A percentile compares a stretch with the other conserved stretches of the same genome.
phyloP scores from a whole-genome alignment of 1,140 invertebrate genomes.

The Pachyrhynchus sulphureomaculatus region DNA sequence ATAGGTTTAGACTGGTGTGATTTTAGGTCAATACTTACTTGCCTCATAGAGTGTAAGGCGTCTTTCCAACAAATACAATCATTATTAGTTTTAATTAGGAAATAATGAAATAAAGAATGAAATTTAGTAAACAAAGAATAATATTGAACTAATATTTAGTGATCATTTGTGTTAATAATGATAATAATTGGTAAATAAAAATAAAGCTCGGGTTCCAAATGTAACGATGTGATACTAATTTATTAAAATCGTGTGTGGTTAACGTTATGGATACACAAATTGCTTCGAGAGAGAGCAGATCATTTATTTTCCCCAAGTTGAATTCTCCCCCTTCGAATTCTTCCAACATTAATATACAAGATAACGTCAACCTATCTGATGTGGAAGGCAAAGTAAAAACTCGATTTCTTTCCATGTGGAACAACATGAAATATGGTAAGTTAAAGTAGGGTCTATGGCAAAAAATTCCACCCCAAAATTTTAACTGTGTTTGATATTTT shows the following conservation, averaged over 20 bases:
- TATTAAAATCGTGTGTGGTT: not conserved
- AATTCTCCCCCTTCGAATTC: conserved; percentile 23
- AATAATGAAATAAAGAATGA: not conserved
- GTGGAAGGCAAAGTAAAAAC: conserved; percentile 77
- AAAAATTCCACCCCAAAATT: too few species aligned
- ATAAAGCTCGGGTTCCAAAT: not conserved
- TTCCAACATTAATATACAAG: conserved; percentile 41
- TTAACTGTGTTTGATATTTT: too few species aligned
- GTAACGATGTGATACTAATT: not conserved
- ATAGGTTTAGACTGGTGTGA: too few species aligned
- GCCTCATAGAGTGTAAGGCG: not conserved
- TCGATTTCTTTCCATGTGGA: conserved; percentile 81
- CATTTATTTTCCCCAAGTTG: conserved; percentile 35
- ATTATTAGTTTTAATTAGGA: not conserved
- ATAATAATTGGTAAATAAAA: conserved; percentile 11
- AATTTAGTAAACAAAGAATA: not conserved
- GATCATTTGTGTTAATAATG: not conserved
- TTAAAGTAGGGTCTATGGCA: too few species aligned
- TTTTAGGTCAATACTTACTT: not conserved
- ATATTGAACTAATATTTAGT: conserved; percentile 6
- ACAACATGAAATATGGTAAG: conserved; percentile 84
- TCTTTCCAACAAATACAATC: not conserved
- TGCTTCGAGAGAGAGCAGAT: conserved; percentile 30
- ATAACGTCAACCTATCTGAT: conserved; percentile 40
- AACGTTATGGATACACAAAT: conserved; percentile 38